Conservation (phyloP, 1,140 invertebrate genomes). For the Sarcophaga peregrina region DNA sequence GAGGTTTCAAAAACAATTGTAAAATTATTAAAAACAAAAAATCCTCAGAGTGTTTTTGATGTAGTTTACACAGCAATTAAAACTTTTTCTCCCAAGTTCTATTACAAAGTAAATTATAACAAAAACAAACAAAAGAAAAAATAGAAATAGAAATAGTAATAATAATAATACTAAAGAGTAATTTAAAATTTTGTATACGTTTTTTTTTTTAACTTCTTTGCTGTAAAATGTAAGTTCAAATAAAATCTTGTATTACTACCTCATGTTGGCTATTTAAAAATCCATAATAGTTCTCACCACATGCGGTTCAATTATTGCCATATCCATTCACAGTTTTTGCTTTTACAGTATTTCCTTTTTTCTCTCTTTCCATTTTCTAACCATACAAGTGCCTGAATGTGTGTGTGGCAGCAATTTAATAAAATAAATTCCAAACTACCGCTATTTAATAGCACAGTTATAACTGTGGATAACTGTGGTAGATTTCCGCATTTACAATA, state of each 20-base stretch:
- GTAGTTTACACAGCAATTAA: slow-evolving; percentile 27
- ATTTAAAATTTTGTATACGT: too few species aligned
- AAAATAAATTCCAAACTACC: neutral
- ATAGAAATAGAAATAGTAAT: too few species aligned
- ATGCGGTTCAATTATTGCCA: slow-evolving; percentile 38
- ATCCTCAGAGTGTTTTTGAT: slow-evolving; percentile 22
- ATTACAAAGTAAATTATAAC: neutral
- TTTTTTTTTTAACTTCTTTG: too few species aligned
- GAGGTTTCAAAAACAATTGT: slow-evolving; percentile 18
- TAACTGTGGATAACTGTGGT: neutral
- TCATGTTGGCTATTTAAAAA: slow-evolving; percentile 41
- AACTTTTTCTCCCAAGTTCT: neutral
- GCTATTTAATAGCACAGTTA: too few species aligned
- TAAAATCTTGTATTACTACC: slow-evolving; percentile 24
- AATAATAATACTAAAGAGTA: too few species aligned
- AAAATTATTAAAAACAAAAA: slow-evolving; percentile 7
- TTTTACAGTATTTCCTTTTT: too few species aligned
- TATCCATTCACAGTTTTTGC: neutral
- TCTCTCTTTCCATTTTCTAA: too few species aligned
- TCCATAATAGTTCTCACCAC: slow-evolving; percentile 40
- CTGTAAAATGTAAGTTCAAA: neutral
- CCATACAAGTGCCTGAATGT: neutral
- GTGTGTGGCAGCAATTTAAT: neutral
- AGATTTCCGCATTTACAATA: slow-evolving; percentile 12
- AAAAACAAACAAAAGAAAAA: neutral